Evolutionary conservation across 2,888 invertebrate species (phyloP).

Genomic region (Torymus texanus): DNA sequence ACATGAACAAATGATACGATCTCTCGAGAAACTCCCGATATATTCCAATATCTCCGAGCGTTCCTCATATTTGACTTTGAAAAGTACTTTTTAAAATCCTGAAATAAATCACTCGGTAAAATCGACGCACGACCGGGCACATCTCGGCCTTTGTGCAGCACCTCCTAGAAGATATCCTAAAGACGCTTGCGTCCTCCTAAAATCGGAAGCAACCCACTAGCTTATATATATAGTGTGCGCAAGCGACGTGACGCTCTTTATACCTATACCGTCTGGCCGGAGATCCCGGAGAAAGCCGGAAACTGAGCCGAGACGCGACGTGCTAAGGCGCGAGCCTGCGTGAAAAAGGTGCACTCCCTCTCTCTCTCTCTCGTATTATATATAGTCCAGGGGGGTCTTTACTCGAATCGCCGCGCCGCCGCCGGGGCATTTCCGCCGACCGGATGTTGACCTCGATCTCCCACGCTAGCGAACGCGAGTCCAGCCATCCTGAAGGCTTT

Average conservation of each 20-base stretch:
- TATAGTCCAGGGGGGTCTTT: slow-evolving; percentile 4
- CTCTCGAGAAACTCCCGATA: background rate
- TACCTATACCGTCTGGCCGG: background rate
- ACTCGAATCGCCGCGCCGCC: slow-evolving; percentile 22
- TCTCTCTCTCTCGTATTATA: background rate
- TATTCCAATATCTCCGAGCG: too few relatives aligned
- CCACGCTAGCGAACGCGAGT: background rate
- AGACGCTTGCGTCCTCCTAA: too few relatives aligned
- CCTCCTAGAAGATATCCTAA: too few relatives aligned
- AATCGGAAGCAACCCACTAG: too few relatives aligned
- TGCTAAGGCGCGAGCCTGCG: slow-evolving; percentile 30
- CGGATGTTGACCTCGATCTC: slow-evolving; percentile 20
- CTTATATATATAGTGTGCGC: too few relatives aligned
- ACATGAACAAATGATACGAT: background rate
- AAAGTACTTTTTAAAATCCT: too few relatives aligned
- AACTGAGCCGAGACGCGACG: slow-evolving; percentile 18
- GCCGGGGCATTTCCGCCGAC: background rate
- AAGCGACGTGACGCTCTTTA: background rate
- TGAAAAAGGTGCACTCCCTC: slow-evolving; percentile 4
- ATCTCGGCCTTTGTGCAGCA: too few relatives aligned
- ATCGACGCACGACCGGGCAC: too few relatives aligned
- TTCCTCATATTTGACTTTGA: too few relatives aligned
- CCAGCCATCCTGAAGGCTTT: background rate
- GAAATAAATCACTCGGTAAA: too few relatives aligned
- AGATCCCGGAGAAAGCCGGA: slow-evolving; percentile 24